A percentile compares a stretch with the other conserved stretches of the same genome.
Evolutionary conservation across 2,888 invertebrate species (phyloP).

Genomic region (Creontiades dilutus): DNA sequence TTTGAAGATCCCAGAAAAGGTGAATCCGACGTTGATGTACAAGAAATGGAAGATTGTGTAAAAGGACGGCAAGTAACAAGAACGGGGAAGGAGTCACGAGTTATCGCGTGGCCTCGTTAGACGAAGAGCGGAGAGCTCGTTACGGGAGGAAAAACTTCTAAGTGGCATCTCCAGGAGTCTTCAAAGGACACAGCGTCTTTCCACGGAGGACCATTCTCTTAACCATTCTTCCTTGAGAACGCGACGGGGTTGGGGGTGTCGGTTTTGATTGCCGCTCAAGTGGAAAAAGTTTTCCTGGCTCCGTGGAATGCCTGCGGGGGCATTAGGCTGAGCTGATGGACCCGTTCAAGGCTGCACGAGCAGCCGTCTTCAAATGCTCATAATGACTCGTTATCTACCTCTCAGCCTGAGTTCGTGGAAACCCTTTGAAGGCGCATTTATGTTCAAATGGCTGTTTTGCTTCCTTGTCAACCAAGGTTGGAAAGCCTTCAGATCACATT

Average conservation of each 20-base stretch:
- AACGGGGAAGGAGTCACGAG: conserved; percentile 56
- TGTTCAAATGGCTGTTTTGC: too few relatives aligned
- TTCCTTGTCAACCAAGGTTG: too few relatives aligned
- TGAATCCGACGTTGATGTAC: conserved; percentile 14
- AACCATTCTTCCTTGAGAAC: conserved; percentile 1
- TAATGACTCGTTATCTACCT: neutral
- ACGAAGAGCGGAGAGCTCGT: conserved; percentile 67
- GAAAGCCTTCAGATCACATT: too few relatives aligned
- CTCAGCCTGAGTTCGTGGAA: too few relatives aligned
- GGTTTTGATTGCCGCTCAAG: conserved; percentile 48
- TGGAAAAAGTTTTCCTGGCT: conserved; percentile 44
- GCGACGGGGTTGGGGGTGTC: conserved; percentile 16
- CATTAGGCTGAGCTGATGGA: conserved; percentile 24
- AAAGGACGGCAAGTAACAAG: conserved; percentile 43
- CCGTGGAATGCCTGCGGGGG: neutral
- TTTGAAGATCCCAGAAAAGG: neutral
- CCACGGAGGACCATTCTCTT: neutral
- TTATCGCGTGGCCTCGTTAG: conserved; percentile 71
- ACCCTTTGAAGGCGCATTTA: too few relatives aligned
- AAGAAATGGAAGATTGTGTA: conserved; percentile 36
- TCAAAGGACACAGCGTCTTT: conserved; percentile 52
- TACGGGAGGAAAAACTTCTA: conserved; percentile 58
- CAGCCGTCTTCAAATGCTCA: conserved; percentile 9
- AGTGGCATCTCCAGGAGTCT: conserved; percentile 46
- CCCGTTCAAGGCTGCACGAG: conserved; percentile 11